Evolutionary conservation across 2,888 invertebrate genomes (phyloP).

Genomic region (Pseudanteris insignis): DNA sequence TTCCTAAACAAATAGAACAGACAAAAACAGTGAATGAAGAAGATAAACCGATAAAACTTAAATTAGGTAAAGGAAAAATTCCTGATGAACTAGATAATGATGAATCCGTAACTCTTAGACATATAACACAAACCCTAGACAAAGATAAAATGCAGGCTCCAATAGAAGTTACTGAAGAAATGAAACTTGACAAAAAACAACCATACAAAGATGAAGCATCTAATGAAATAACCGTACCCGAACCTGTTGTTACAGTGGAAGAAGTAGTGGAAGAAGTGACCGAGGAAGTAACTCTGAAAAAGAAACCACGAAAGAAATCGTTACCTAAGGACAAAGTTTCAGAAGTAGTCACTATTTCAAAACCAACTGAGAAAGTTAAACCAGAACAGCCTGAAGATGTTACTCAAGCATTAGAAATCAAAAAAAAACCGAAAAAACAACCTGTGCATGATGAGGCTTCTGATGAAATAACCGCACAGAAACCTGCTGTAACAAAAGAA

Average conservation of each 20-base stretch:
- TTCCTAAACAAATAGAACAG: too few relatives aligned
- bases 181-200: slow-evolving; percentile 53
- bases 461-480: slow-evolving; percentile 49
- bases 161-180: too few relatives aligned
- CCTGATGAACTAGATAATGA: slow-evolving; percentile 54
- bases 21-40: slow-evolving; percentile 59
- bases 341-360: too few relatives aligned
- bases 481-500: slow-evolving; percentile 51
- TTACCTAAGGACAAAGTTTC: too few relatives aligned
- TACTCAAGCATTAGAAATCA: too few relatives aligned
- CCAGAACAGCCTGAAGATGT: too few relatives aligned
- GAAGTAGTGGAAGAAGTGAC: slow-evolving; percentile 51
- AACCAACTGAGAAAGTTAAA: too few relatives aligned
- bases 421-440: slow-evolving; percentile 54
- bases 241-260: too few relatives aligned
- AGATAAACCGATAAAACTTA: slow-evolving; percentile 54
- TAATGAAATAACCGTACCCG: too few relatives aligned
- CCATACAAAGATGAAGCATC: too few relatives aligned
- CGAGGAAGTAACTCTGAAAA: too few relatives aligned
- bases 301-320: slow-evolving; percentile 52
- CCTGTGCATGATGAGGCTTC: slow-evolving; percentile 49
- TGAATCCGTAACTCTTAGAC: slow-evolving; percentile 61
- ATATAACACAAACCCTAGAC: slow-evolving; percentile 62
- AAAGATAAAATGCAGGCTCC: slow-evolving; percentile 44
- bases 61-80: slow-evolving; percentile 60